These are phyloP conservation scores for Dendronephthya gigantea DNA, from an alignment of 64 coral and sea anemone species.

Conservation along the genomic window DNA sequence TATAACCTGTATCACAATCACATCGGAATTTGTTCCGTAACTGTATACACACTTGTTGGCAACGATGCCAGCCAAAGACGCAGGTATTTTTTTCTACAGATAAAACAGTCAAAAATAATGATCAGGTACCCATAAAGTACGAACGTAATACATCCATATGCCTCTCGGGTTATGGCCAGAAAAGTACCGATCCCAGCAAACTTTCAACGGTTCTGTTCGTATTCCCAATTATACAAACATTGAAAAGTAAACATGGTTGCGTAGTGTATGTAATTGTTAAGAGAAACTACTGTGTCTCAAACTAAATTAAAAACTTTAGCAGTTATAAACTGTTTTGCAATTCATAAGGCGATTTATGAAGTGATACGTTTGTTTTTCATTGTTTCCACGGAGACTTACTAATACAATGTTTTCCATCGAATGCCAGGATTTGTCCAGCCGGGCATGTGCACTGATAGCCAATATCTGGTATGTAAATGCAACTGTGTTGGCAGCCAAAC, in stretches of 20 bases:
- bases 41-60: conserved; percentile 54
- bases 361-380: not conserved
- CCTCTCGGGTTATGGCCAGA: too few relatives aligned
- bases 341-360: not conserved
- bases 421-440: conserved; percentile 41
- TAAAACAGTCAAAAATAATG: too few relatives aligned
- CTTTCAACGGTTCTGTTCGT: too few relatives aligned
- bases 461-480: conserved; percentile 48
- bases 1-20: conserved; percentile 58
- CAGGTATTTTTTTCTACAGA: conserved; percentile 31
- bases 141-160: too few relatives aligned
- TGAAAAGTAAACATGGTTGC: too few relatives aligned
- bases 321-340: too few relatives aligned
- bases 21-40: conserved; percentile 16
- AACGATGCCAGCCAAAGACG: conserved; percentile 10
- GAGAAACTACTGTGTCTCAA: too few relatives aligned
- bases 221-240: too few relatives aligned
- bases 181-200: too few relatives aligned
- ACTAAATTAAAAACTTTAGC: too few relatives aligned
- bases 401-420: conserved; percentile 67
- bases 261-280: too few relatives aligned
- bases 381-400: conserved; percentile 7
- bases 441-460: conserved; percentile 67
- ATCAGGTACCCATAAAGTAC: too few relatives aligned
- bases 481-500: conserved; percentile 75